Evolutionary conservation across 2,113 vertebrate species (phyloP).

Genomic region (Poeciliopsis turrubarensis): DNA sequence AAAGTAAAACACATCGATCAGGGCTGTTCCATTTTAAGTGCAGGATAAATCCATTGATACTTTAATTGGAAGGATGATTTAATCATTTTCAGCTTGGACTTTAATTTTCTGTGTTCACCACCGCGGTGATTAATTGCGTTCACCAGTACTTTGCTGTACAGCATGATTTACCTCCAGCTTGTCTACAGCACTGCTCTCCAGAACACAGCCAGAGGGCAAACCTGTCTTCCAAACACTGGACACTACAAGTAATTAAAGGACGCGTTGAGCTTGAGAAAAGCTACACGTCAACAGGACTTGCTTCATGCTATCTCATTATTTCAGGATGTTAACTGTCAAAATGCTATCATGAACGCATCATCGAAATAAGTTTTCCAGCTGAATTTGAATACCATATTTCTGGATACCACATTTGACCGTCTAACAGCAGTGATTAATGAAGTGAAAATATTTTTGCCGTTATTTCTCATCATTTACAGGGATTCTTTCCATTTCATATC

Average conservation of each 20-base stretch:
- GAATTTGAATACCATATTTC: neutral
- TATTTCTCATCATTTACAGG: neutral
- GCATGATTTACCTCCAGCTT: conserved; percentile 26
- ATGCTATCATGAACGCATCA: neutral
- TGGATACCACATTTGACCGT: neutral
- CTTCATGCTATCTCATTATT: neutral
- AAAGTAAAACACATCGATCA: neutral
- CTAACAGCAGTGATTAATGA: neutral
- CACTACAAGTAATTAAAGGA: conserved; percentile 24
- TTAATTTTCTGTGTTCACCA: conserved; percentile 9
- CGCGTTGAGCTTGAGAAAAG: neutral
- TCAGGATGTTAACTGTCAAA: neutral
- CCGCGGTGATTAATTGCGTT: conserved; percentile 17
- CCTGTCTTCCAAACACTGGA: conserved; percentile 14
- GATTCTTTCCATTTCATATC: neutral
- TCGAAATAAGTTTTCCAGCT: neutral
- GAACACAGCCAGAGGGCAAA: conserved; percentile 28
- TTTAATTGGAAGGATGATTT: conserved; percentile 14
- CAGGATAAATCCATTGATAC: conserved; percentile 16
- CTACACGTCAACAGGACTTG: conserved; percentile 2
- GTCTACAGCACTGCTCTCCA: conserved; percentile 26
- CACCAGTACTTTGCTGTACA: conserved; percentile 1
- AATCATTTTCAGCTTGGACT: conserved; percentile 20
- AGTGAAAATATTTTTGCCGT: neutral
- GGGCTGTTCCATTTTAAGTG: conserved; percentile 5